Evolutionary conservation across 2,797 vertebrate species (phyloP).

Genomic region (Muraenolepis orangiensis): DNA sequence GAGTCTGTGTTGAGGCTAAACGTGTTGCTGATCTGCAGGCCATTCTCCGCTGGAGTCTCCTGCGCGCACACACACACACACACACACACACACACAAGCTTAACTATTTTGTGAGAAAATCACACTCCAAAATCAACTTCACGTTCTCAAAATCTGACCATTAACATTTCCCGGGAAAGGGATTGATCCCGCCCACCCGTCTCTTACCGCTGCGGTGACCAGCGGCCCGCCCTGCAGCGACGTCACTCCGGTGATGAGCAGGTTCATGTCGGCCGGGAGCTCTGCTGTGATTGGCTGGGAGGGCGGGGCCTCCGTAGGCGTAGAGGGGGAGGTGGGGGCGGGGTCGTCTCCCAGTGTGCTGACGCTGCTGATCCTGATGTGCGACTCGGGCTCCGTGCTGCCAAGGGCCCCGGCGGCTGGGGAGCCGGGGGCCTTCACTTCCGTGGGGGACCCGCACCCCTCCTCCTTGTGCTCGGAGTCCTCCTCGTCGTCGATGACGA

Average conservation of each 20-base stretch:
- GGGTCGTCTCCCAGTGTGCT: constrained; percentile 80
- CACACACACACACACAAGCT: neutral
- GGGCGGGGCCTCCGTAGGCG: constrained; percentile 35
- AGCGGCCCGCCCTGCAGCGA: constrained; percentile 84
- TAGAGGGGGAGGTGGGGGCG: constrained; percentile 50
- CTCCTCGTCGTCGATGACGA: constrained; percentile 98
- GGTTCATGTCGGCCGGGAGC: constrained; percentile 79
- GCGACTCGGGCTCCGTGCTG: constrained; percentile 94
- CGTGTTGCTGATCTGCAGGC: constrained; percentile 88
- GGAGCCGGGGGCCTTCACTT: constrained; percentile 12
- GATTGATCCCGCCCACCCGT: no score
- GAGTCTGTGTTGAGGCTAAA: constrained; percentile 79
- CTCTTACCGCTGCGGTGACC: constrained; percentile 50
- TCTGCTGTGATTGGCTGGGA: constrained; percentile 36
- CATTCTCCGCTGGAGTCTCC: constrained; percentile 82
- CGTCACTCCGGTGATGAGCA: constrained; percentile 97
- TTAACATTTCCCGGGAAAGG: neutral
- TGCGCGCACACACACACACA: constrained; percentile 57
- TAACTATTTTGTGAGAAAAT: no score
- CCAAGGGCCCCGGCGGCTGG: constrained; percentile 68
- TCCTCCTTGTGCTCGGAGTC: constrained; percentile 79
- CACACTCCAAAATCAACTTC: no score
- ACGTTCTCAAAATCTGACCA: neutral
- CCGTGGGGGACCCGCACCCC: neutral
- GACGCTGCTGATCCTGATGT: constrained; percentile 95